These are phyloP conservation scores for Simalia tracyae DNA, from an alignment of 2,797 vertebrate genomes.

Conservation along the genomic window DNA sequence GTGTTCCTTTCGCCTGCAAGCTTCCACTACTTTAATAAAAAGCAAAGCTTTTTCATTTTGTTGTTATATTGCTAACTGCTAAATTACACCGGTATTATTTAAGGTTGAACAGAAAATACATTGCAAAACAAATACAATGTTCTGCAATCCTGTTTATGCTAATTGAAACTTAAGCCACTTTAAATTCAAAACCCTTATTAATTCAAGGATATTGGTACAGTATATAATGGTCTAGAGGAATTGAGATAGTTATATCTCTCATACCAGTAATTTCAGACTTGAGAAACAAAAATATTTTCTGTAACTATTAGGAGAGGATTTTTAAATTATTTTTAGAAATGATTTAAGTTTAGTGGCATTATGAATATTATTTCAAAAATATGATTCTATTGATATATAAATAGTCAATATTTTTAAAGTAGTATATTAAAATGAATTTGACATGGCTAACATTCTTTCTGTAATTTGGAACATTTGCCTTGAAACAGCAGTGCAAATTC, in stretches of 20 bases:
- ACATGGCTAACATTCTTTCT: constrained; percentile 11
- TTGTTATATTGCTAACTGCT: neutral
- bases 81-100: neutral
- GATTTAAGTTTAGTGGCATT: neutral
- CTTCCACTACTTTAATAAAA: neutral
- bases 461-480: constrained; percentile 6
- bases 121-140: neutral
- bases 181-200: neutral
- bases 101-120: neutral
- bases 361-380: neutral
- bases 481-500: neutral
- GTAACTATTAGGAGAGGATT: neutral
- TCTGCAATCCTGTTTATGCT: neutral
- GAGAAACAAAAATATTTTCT: neutral
- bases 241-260: neutral
- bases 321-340: neutral
- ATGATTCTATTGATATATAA: neutral
- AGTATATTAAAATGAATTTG: neutral
- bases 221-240: neutral
- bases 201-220: neutral
- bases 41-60: neutral
- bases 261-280: neutral
- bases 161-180: neutral
- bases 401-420: constrained; percentile 4
- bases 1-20: neutral